These are phyloP conservation scores for Natator depressus DNA, from an alignment of 2,113 vertebrate species.

Conservation along the genomic window DNA sequence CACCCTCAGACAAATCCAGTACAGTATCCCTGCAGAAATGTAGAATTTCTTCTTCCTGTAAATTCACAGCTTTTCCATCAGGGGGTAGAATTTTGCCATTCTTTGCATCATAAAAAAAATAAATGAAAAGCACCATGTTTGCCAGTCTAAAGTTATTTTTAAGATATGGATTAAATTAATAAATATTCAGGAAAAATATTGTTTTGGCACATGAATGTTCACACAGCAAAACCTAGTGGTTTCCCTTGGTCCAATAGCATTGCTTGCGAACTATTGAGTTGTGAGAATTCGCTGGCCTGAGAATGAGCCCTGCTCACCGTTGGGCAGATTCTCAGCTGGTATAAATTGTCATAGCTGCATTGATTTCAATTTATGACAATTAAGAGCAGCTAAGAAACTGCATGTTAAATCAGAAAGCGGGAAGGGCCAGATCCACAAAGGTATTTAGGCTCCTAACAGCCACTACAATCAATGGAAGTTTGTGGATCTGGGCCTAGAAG, in stretches of 20 bases:
- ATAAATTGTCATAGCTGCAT: not conserved
- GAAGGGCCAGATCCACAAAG: not conserved
- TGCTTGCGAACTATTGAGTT: conserved; percentile 19
- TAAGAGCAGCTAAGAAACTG: not conserved
- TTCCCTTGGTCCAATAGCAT: conserved; percentile 40
- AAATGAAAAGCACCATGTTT: not conserved
- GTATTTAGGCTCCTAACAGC: not conserved
- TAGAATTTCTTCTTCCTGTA: not conserved
- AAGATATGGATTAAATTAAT: conserved; percentile 49
- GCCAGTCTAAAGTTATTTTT: not conserved
- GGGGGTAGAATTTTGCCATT: conserved; percentile 66
- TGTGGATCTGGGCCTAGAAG: not conserved
- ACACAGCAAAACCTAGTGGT: conserved; percentile 1
- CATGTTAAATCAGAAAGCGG: conserved; percentile 54
- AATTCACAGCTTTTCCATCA: conserved; percentile 64
- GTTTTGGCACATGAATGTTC: conserved; percentile 5
- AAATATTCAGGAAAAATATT: conserved; percentile 45
- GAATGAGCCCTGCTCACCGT: not conserved
- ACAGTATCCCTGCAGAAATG: not conserved
- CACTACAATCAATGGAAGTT: not conserved
- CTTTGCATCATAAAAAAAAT: not conserved
- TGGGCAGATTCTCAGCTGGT: not conserved
- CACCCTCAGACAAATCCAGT: not conserved
- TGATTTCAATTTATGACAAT: not conserved
- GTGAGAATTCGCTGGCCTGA: not conserved